These are phyloP conservation scores for Aurelia aurita DNA, from an alignment of 30 jellyfish, hydroid and myxozoan species.

Conservation along the genomic window DNA sequence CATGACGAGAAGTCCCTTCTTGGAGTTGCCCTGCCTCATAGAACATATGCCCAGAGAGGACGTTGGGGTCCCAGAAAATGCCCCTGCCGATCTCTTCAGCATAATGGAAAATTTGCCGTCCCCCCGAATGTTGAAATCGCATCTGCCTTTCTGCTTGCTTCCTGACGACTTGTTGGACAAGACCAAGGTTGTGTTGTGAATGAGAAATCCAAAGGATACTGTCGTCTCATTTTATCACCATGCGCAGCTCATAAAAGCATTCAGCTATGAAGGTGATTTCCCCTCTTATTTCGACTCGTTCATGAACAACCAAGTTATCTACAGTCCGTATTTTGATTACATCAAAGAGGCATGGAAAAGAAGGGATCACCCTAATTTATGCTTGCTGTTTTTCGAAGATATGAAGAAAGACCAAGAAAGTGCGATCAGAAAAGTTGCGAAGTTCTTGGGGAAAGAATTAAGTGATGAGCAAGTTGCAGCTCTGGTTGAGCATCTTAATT, in stretches of 20 bases:
- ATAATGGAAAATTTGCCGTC: constrained; percentile 6
- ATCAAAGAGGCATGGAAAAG: constrained; percentile 20
- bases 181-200: constrained; percentile 12
- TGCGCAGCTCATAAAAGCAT: not conserved
- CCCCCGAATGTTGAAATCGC: constrained; percentile 18
- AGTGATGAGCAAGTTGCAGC: not conserved
- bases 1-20: not conserved
- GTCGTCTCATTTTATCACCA: constrained; percentile 27
- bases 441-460: not conserved
- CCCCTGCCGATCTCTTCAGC: too few relatives aligned
- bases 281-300: constrained; percentile 3
- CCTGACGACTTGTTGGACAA: constrained; percentile 35
- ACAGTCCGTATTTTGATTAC: constrained; percentile 23
- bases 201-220: constrained; percentile 47
- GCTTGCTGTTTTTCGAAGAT: constrained; percentile 12
- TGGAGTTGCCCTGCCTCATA: not conserved
- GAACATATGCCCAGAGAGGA: not conserved
- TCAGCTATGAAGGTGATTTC: constrained; percentile 1
- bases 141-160: constrained; percentile 18
- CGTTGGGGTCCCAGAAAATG: too few relatives aligned
- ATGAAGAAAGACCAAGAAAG: constrained; percentile 9
- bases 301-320: constrained; percentile 2
- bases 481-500: too few relatives aligned
- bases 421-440: not conserved
- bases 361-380: constrained; percentile 19